Conservation (phyloP, 2,797 vertebrate genomes). For the Onychomys torridus region DNA sequence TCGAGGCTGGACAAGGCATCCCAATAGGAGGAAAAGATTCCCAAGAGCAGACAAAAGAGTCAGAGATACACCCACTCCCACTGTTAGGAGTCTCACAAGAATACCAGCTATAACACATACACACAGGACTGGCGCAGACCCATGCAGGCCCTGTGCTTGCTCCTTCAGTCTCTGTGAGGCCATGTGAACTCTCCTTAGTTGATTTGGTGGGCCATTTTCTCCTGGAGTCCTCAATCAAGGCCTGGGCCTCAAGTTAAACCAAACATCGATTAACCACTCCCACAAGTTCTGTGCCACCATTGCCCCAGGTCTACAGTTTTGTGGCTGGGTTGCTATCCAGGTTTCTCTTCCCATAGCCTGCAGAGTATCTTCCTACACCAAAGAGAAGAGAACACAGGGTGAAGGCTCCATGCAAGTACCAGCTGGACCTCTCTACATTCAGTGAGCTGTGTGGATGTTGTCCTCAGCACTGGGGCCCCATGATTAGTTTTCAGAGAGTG, state of each 20-base stretch:
- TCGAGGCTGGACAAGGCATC: not conserved
- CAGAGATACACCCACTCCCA: not conserved
- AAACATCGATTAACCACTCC: not conserved
- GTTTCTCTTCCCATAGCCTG: not conserved
- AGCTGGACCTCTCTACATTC: too few species aligned
- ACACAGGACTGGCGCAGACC: not conserved
- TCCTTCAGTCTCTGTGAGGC: not conserved
- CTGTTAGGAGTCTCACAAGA: not conserved
- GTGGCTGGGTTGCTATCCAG: not conserved
- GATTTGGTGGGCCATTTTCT: not conserved
- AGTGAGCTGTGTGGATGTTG: not conserved
- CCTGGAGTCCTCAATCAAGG: not conserved
- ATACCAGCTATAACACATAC: not conserved
- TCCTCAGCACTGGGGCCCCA: not conserved
- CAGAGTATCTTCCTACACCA: too few species aligned
- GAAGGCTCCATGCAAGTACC: not conserved
- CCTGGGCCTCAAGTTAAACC: not conserved
- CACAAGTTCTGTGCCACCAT: not conserved
- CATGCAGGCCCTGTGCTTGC: not conserved
- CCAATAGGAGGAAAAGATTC: not conserved
- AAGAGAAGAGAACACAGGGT: not conserved
- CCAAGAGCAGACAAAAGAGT: not conserved
- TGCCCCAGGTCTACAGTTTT: not conserved
- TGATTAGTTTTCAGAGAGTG: not conserved
- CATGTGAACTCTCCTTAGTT: not conserved